Evolutionary conservation across 2,113 vertebrate species (phyloP), one percentile per base, ranked within the genome.

Genomic region (Oplegnathus fasciatus): DNA sequence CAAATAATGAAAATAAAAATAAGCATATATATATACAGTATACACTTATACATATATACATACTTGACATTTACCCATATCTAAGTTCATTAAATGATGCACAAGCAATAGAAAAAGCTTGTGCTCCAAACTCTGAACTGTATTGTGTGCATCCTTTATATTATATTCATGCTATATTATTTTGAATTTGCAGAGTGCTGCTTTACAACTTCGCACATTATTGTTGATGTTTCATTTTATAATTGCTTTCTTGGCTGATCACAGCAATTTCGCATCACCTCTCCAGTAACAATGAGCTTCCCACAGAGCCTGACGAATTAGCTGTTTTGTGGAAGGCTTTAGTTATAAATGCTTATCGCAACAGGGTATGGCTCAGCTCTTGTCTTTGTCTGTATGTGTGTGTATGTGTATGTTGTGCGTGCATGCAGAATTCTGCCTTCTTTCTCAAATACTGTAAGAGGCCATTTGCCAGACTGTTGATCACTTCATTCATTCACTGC

Each of bases 221-320:
- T 74, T 55, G 28, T 76, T 62, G 50, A 81, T 55, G 34, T 83
- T 82, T 87, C 52, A 61, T 69, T 82, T 75, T 40, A 57, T 73
- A 76, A 87, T 85, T 58, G 74, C 28, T 82, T 85, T 81, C 65
- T 83, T 76, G 50, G 73, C 69, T 82, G 80, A 85, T 89, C 67
- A 81, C 61, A 75, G 80, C 28, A 75, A 80, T 87, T 90, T 89
- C 55, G 60, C 78, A 86, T 83, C 46, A 79, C 78, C 55, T 85
- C 75, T 37, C 69, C 40, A 69, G 62, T 67, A 82, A 75, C 87
- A 84, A 71, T 72, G 79, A 80, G 67, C 34, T 88, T 86, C 78
- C 68, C 74, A 61, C 74, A n/a, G 85, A 80, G 80, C 34, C 61
- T 78, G 74, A 55, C 40, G 9, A 84, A 85, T 90, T 64, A 70